Conservation (phyloP, 1,140 invertebrate genomes). For the Drosophila kikkawai region DNA sequence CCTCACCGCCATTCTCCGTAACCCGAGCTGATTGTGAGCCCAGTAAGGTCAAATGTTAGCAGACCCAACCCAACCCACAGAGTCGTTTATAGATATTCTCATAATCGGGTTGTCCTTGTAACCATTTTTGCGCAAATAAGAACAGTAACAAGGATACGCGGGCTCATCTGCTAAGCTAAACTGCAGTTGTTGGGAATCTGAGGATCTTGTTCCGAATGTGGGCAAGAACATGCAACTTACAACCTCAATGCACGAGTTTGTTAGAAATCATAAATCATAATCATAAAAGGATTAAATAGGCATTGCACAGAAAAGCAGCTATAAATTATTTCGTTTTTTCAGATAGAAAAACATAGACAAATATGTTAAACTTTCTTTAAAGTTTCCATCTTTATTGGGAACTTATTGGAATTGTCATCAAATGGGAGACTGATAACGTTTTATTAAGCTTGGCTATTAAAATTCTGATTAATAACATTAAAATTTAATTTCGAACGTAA, state of each 20-base stretch:
- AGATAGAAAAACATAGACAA: too few species aligned
- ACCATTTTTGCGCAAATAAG: slow-evolving; percentile 61
- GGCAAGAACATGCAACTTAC: neutral
- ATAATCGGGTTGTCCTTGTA: slow-evolving; percentile 76
- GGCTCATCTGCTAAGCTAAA: neutral
- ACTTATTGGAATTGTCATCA: neutral
- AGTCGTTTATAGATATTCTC: slow-evolving; percentile 55
- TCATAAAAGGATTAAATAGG: neutral
- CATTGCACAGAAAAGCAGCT: too few species aligned
- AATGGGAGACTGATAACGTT: neutral
- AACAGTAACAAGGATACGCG: slow-evolving; percentile 28
- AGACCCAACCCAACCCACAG: slow-evolving; percentile 36
- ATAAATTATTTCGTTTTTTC: too few species aligned
- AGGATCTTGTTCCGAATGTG: slow-evolving; percentile 5
- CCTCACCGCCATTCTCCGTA: slow-evolving; percentile 5
- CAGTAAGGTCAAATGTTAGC: slow-evolving; percentile 70
- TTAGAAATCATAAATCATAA: too few species aligned
- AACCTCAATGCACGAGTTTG: neutral
- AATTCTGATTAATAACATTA: neutral
- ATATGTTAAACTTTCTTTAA: neutral
- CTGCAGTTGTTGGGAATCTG: neutral
- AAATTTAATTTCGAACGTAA: neutral
- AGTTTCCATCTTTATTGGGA: too few species aligned
- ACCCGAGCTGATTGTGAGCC: slow-evolving; percentile 29
- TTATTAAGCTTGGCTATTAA: neutral